These are phyloP conservation scores for Chaetodon trifascialis DNA, from an alignment of 2,113 vertebrate species.

Conservation along the genomic window DNA sequence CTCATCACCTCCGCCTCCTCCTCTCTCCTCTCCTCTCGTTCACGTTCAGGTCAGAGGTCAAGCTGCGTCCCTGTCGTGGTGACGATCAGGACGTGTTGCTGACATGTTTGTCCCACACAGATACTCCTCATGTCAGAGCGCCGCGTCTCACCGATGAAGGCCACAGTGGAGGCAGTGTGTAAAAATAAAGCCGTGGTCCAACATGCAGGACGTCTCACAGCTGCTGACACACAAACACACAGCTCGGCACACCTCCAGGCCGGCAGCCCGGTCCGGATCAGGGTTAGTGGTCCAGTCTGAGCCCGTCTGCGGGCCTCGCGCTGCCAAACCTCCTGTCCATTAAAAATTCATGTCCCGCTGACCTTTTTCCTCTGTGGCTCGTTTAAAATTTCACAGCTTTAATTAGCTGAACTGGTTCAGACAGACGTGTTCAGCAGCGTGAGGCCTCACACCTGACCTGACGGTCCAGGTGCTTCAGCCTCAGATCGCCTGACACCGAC, in stretches of 20 bases:
- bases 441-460: conserved; percentile 11
- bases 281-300: conserved; percentile 31
- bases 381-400: conserved; percentile 15
- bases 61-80: neutral
- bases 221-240: conserved; percentile 26
- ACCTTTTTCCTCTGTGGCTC: conserved; percentile 28
- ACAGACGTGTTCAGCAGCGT: neutral
- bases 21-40: too few species aligned
- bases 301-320: neutral
- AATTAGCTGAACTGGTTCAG: conserved; percentile 26
- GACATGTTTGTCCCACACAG: neutral
- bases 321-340: neutral
- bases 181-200: conserved; percentile 23
- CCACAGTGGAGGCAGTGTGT: conserved; percentile 27
- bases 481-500: neutral
- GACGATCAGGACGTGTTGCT: neutral
- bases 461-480: neutral
- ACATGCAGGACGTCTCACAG: conserved; percentile 17
- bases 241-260: neutral
- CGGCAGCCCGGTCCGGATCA: neutral
- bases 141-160: neutral
- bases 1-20: too few species aligned
- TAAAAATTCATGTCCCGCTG: conserved; percentile 36
- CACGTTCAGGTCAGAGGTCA: neutral
- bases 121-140: neutral